Conservation (phyloP, 1,140 invertebrate genomes). For the Venturia canescens region DNA sequence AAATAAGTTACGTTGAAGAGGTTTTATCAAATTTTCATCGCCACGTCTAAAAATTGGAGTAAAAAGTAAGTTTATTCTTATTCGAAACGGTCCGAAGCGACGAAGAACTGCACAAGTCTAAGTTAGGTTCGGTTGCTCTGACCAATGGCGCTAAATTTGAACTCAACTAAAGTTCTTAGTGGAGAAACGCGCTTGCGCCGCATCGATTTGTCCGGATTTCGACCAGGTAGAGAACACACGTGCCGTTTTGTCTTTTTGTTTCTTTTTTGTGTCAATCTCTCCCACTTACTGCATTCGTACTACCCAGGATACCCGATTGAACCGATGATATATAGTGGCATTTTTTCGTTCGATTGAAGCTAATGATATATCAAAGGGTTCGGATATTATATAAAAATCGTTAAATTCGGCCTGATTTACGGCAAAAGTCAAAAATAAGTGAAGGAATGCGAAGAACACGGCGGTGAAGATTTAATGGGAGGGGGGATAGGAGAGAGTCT, state of each 20-base stretch:
- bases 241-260: not conserved
- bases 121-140: not conserved
- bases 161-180: not conserved
- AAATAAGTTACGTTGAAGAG: too few species aligned
- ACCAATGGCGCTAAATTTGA: not conserved
- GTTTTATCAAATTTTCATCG: too few species aligned
- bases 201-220: not conserved
- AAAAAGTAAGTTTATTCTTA: not conserved
- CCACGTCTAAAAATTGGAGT: too few species aligned
- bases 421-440: not conserved
- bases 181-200: not conserved
- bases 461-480: not conserved
- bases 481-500: conserved; percentile 28
- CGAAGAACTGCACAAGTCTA: too few species aligned
- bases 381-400: too few species aligned
- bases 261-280: not conserved
- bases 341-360: not conserved
- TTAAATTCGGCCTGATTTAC: not conserved
- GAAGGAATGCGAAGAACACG: not conserved
- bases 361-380: too few species aligned
- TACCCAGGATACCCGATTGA: not conserved
- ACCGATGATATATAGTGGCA: not conserved
- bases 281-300: not conserved
- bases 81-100: not conserved
- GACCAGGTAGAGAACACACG: not conserved